Conservation (phyloP, 2,797 vertebrate genomes). For the Columba guinea region DNA sequence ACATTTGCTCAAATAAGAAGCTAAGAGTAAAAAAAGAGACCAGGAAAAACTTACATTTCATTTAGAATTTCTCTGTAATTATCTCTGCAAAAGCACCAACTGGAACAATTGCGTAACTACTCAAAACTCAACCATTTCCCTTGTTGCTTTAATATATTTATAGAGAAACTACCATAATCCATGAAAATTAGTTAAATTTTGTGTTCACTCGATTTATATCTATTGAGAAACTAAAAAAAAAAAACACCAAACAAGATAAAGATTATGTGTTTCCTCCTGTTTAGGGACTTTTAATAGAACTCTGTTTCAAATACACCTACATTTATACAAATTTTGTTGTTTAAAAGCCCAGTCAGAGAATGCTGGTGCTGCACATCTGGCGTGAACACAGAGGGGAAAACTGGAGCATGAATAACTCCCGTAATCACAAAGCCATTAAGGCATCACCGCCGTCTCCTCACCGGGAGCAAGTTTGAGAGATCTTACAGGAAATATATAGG, state of each 20-base stretch:
- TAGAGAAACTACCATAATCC: neutral
- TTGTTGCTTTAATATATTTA: neutral
- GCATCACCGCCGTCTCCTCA: constrained; percentile 36
- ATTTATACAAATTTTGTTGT: neutral
- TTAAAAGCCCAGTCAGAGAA: neutral
- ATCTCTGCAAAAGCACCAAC: neutral
- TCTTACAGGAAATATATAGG: constrained; percentile 55
- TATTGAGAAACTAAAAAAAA: neutral
- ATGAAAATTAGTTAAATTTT: neutral
- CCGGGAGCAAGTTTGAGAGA: constrained; percentile 52
- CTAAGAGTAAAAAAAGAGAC: neutral
- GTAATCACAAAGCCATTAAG: constrained; percentile 67
- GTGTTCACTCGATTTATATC: neutral
- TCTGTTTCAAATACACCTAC: neutral
- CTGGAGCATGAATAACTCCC: constrained; percentile 67
- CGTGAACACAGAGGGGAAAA: constrained; percentile 43
- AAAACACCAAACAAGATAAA: neutral
- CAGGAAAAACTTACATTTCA: neutral
- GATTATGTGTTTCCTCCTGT: neutral
- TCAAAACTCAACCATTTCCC: neutral
- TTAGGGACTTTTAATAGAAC: neutral
- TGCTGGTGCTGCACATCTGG: neutral
- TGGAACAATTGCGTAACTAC: constrained; percentile 10
- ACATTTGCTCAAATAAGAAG: neutral
- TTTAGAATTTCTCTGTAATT: neutral